Evolutionary conservation across 1,140 invertebrate species (phyloP), one percentile per base, ranked within the genome.

Genomic region (Monomorium pharaonis): DNA sequence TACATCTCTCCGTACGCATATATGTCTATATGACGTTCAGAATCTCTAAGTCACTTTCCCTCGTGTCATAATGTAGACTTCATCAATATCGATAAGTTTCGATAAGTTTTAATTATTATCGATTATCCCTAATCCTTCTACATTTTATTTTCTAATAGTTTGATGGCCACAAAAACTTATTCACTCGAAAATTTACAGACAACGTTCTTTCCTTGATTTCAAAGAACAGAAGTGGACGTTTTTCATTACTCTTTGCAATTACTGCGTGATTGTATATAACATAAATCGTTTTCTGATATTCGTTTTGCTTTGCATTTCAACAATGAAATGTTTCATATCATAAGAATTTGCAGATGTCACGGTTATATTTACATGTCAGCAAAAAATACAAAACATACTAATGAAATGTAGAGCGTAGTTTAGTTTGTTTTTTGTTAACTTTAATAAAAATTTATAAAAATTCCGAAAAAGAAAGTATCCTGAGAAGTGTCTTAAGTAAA

Each of bases 41-140:
- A 72, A 83, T 47, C 49, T 58, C 18, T 72, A 74, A 83, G 67
- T 83, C 78, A 83, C 24, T 83, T 83, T 74, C 1, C 2, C 14
- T 30, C 24, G 27, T 78, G 51, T 16, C 24, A 18, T 18, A 27
- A 24, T 7, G 27, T 67, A 67, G 21, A 78, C 7, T 54, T 51
- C 3, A 27, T 76, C 16, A 37, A 62, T 33, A 33, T 58, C 49
- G 21, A 27, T 47, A 70, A 56, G 21, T 58, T 51, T 58, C n/a
- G n/a, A n/a, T n/a, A n/a, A n/a, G n/a, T n/a, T n/a, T n/a, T 60
- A 21, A 18, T 16, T 47, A 18, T 83, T 33, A 30, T 72, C 37
- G 12, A 72, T 58, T 56, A 70, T n/a, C 1, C 9, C 3, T 58
- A 83, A 72, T 74, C 16, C 6, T 70, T 27, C 33, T 54, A 69